Percentiles rank a stretch among this genome's conserved stretches.
Evolutionary conservation across 2,113 vertebrate species (phyloP).

Genomic region (Excalfactoria chinensis): DNA sequence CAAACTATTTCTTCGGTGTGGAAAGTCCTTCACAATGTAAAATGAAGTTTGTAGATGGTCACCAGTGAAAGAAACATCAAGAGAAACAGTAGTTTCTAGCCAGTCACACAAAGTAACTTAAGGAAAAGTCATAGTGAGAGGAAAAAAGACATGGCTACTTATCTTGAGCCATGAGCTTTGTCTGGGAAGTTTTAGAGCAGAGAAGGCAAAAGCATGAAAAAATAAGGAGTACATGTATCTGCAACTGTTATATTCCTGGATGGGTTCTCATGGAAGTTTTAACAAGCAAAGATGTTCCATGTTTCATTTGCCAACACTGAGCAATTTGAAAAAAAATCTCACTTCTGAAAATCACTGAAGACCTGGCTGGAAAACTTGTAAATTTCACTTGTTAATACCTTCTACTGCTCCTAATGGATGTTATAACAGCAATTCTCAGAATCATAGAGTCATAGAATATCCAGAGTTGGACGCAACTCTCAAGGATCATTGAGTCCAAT

Average conservation of each 20-base stretch:
- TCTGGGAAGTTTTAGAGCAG: background rate
- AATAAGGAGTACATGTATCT: fast-evolving
- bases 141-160: background rate
- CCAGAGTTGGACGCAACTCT: too few relatives aligned
- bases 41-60: background rate
- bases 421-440: background rate
- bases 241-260: background rate
- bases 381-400: background rate
- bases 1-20: background rate
- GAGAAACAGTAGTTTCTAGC: background rate
- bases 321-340: background rate
- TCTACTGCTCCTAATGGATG: background rate
- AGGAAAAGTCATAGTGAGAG: background rate
- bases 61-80: background rate
- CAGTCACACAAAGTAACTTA: too few relatives aligned
- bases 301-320: background rate
- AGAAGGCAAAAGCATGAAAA: background rate
- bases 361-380: background rate
- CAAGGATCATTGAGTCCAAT: too few relatives aligned
- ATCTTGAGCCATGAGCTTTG: background rate
- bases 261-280: background rate
- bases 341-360: background rate
- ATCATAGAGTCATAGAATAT: too few relatives aligned
- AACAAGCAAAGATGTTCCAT: background rate
- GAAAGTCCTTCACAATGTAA: background rate